Base-by-base conservation (phyloP, 2,888 invertebrate species). In the Thalpophila matura region DNA sequence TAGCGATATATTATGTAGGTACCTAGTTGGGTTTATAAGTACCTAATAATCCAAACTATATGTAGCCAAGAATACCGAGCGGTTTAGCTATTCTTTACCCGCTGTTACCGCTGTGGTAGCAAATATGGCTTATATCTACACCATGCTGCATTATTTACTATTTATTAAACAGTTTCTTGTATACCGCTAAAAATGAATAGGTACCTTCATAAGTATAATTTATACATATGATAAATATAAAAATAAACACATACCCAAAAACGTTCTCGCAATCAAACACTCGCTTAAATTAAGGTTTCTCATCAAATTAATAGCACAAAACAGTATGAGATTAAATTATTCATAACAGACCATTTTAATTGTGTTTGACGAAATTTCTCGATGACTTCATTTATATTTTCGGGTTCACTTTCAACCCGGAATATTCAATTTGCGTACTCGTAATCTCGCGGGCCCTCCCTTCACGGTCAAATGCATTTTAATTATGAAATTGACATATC, bases 401-500 rank as follows among this genome's bases (percentile, higher is more conserved):
- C 73, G 87, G 85, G 82, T 74, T 80, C 85, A 77, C 78, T 84
- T 84, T 84, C 86, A 85, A 85, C 81, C 85, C 80, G 80, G 86
- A 85, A 87, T 87, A 91, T 93, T 90, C 85, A 92, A 91, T 93
- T 91, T 89, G 85, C 82, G 80, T 77, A 85, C 86, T 85, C 87
- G 86, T 93, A 94, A 94, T 93, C 92, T 89, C 87, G 69, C 61
- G 81, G 82, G 86, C 89, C 89, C 89, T 86, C 74, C 78, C 74
- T 77, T 79, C 73, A 93, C 93, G 94, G 95, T 95, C 94, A 94
- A 93, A 92, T 90, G 94, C 89, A 92, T 93, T 94, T 93, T 93
- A 95, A 94, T 94, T 94, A 94, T 91, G 90, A 91, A 94, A 94
- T 94, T 95, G 95, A 94, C 94, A 95, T 94, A 92, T 94, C 92